Evolutionary conservation across 2,797 vertebrate species (phyloP), one percentile per base, ranked within the genome.

Genomic region (Aeoliscus strigatus): DNA sequence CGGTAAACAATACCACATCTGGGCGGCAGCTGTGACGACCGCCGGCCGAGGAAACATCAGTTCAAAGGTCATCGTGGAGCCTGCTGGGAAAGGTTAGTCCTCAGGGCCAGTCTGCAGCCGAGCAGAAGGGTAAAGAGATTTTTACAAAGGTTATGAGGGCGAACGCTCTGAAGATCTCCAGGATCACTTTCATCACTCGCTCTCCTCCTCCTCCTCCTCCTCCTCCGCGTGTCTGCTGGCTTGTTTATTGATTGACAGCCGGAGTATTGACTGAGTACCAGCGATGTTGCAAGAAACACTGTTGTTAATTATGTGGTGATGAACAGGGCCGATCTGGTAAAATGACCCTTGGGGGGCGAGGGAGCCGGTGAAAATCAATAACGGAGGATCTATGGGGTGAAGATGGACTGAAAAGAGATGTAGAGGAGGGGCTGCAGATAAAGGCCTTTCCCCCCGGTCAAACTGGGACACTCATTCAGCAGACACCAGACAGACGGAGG

Each of bases 21-120:
- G 96, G 94, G 91, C 97, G n/a, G 94, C 95, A 0, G 96, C 96
- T 0, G 95, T 98, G 78, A 97, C 94, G 52, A 97, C 96, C 0
- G 96, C 96, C 0, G 96, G 96, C 47, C 88, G 94, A 0, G 96
- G 96, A 53, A 99, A 99, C 89, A 88, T 94, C 78, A 99, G 95
- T 2, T 87, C 96, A 83, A 97, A 94, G 73, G 94, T 98, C 80
- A 95, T 87, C 28, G 93, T 96, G 12, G 94, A 98, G 80, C 94
- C 95, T 12, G 93, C 93, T 11, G 91, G 91, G 70, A 99, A 98
- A 89, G 96, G 96, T 98, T 64, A 32, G 79, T 71, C 58, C 52
- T 60, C 35, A 14, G 4, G 53, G 64, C 39, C 8, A 41, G 43
- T 40, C 29, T 47, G 60, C 35, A 38, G 64, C 15, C 18, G 10